Base-by-base conservation (phyloP, 2,888 invertebrate genomes). In the Caenorhabditis wallacei region DNA sequence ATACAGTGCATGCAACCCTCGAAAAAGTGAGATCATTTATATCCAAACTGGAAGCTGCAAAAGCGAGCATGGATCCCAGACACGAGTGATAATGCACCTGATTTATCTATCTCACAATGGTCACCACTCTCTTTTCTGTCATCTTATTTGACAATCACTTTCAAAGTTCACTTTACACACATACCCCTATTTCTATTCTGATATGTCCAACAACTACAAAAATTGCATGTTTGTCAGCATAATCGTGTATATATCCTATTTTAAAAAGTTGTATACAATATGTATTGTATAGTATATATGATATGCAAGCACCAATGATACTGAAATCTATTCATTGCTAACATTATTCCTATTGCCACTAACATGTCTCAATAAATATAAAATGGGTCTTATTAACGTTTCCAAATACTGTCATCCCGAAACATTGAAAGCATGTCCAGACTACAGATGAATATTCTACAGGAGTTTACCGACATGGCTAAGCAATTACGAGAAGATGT, bases 21-120 rank as follows among this genome's bases (percentile, higher is more conserved):
- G 89, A 89, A 78, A 89, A 89, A 87, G 89, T 89, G 83, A 87
- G 89, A 75, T 79, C 84, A 48, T 87, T 89, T 79, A 84, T 89
- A 57, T 82, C 85, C 26, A 80, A 84, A 63, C 82, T 88, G 68
- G 89, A 88, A 79, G 84, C 85, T 37, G 89, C 86, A n/a, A 87
- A 87, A 71, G 80, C 83, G 40, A 79, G 82, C 80, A 78, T 70
- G 74, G 68, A 72, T 63, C 63, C 53, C 78, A 72, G 68, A 74
- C 57, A 80, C 74, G 66, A 82, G 72, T 63, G 74, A 74, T 40
- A 26, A 71, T 53, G 53, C 76, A 63, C 74, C 61, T 20, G 37
- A 43, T 30, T 54, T 48, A 40, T 53, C 22, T 48, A 11, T n/a
- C 40, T 30, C 54, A 40, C 22, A 40, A 10, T 53, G 5, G 20